Base-by-base conservation (phyloP, 2,888 invertebrate species). In the Lottia gigantea region DNA sequence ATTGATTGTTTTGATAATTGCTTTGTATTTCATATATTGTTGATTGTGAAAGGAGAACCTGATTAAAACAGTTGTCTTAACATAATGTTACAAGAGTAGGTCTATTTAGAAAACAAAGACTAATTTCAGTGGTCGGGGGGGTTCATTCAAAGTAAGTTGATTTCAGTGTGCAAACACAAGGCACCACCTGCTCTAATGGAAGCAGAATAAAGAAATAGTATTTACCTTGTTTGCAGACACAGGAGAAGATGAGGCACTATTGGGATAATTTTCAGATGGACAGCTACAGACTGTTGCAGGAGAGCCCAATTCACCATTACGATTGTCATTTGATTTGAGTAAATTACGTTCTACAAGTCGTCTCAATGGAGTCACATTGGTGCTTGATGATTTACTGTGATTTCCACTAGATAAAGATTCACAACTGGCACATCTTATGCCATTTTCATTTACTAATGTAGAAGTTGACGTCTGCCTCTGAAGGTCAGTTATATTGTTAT, bases 401-500 rank as follows among this genome's bases (percentile, higher is more conserved):
- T 31, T 46, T 40, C 26, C 15, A 23, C 31, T 67, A 49, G 70
- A 63, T 46, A 74, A 45, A 4, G 74, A 74, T 16, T 73, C 76
- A 16, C 66, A 62, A 65, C 74, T 71, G 0, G 71, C 76, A 14
- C 66, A 61, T 16, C 55, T 64, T 46, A 66, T 55, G 12, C 63
- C 55, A 45, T 47, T 61, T n/a, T 68, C 73, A 4, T 71, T 73
- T 26, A 76, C 76, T 14, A 77, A 64, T 0, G 75, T 75, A 7
- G 77, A 77, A 2, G 77, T 73, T 16, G 76, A 77, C 40, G 73
- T 75, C 69, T 77, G 74, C 12, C 76, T 68, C 46, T 68, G 67
- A 19, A 71, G 70, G 25, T 74, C 71, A 3, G 23, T 16, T 14
- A 31, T 55, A 15, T 68, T 46, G n/a, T 46, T 14, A n/a, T 64